phyloP scores from a whole-genome alignment of 2,113 vertebrate species.

The Morone saxatilis region DNA sequence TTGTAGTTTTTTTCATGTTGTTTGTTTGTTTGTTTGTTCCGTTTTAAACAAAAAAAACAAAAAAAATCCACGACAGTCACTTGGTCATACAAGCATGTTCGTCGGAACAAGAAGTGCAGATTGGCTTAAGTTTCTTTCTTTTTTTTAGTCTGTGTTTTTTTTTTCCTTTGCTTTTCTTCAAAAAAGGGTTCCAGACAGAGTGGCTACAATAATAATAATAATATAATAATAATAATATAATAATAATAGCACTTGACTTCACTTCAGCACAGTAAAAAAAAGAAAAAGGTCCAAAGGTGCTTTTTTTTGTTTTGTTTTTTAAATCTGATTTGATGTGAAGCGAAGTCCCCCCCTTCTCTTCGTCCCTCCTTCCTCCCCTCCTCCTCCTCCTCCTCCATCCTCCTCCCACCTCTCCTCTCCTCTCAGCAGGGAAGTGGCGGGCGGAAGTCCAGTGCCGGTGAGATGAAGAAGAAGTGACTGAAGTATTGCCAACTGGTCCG shows the following conservation, averaged over 20 bases:
- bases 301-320: conserved; percentile 54
- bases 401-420: conserved; percentile 29
- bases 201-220: conserved; percentile 67
- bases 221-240: conserved; percentile 15
- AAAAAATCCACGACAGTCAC: conserved; percentile 64
- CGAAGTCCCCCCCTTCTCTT: conserved; percentile 61
- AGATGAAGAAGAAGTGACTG: conserved; percentile 70
- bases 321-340: conserved; percentile 77
- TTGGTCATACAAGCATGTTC: conserved; percentile 71
- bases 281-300: conserved; percentile 70
- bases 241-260: conserved; percentile 79
- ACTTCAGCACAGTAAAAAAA: conserved; percentile 79
- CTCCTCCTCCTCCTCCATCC: conserved; percentile 45
- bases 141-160: conserved; percentile 10
- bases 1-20: conserved; percentile 18
- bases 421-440: conserved; percentile 68
- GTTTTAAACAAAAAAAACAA: conserved; percentile 43
- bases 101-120: conserved; percentile 69
- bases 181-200: conserved; percentile 76
- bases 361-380: conserved; percentile 17
- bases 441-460: conserved; percentile 72
- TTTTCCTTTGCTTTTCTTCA: conserved; percentile 61
- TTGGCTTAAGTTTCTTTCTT: conserved; percentile 52
- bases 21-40: conserved; percentile 55
- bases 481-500: conserved; percentile 75